phyloP scores from a whole-genome alignment of 2,113 vertebrate genomes.

The Steatornis caripensis region DNA sequence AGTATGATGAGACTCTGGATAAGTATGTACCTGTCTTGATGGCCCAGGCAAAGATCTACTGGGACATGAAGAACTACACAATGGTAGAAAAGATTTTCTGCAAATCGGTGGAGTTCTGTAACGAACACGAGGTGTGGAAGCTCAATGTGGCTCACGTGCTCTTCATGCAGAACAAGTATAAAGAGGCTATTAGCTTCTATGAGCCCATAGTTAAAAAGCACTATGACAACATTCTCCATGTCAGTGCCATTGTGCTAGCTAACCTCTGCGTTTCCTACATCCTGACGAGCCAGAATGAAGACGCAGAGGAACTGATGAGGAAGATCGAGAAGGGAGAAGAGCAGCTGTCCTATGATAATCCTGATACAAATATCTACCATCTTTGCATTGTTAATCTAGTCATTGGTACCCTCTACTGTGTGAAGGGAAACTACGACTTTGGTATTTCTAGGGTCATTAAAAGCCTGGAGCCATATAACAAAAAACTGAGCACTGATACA shows the following conservation, averaged over 20 bases:
- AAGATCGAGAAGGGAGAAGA: constrained; percentile 97
- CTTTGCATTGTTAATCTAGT: constrained; percentile 97
- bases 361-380: constrained; percentile 92
- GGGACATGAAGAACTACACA: constrained; percentile 92
- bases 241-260: constrained; percentile 92
- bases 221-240: constrained; percentile 87
- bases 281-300: constrained; percentile 94
- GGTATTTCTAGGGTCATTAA: constrained; percentile 96
- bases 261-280: constrained; percentile 97
- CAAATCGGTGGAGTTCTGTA: constrained; percentile 91
- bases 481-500: constrained; percentile 93
- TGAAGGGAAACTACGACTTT: constrained; percentile 96
- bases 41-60: constrained; percentile 96
- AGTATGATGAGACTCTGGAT: constrained; percentile 87
- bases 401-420: constrained; percentile 95
- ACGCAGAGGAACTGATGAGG: constrained; percentile 94
- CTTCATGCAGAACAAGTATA: constrained; percentile 97
- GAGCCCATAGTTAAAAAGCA: constrained; percentile 96
- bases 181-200: constrained; percentile 92
- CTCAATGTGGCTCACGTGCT: constrained; percentile 94
- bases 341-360: constrained; percentile 87
- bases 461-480: constrained; percentile 93
- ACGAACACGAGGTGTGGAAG: constrained; percentile 91
- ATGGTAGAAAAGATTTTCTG: constrained; percentile 97
- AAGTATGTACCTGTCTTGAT: constrained; percentile 92